phyloP scores from a whole-genome alignment of 2,113 vertebrate species.

The Pollimyrus isidori region DNA sequence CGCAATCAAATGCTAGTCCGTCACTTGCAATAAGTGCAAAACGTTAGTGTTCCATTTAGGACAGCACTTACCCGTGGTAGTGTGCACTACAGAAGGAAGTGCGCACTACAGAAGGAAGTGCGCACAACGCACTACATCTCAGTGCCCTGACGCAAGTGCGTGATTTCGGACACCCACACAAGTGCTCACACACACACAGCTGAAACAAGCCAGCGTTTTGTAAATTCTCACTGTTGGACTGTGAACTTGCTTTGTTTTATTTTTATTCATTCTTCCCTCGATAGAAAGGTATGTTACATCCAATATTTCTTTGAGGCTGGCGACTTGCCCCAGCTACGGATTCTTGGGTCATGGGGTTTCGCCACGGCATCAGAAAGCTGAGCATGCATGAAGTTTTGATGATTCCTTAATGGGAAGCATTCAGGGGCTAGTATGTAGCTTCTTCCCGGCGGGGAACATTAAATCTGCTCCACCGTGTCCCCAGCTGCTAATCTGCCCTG shows the following conservation, averaged over 20 bases:
- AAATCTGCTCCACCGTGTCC: not conserved
- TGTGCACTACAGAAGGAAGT: too few relatives aligned
- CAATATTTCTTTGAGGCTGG: not conserved
- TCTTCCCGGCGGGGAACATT: not conserved
- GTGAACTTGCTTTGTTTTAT: not conserved
- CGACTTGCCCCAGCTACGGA: not conserved
- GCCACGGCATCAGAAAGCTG: not conserved
- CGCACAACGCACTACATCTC: too few relatives aligned
- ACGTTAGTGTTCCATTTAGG: too few relatives aligned
- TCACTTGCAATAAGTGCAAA: too few relatives aligned
- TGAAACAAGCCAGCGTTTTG: not conserved
- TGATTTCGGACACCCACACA: not conserved
- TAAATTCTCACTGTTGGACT: not conserved
- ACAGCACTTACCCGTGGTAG: too few relatives aligned
- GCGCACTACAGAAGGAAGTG: too few relatives aligned
- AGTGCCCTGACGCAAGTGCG: too few relatives aligned
- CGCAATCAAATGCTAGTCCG: too few relatives aligned
- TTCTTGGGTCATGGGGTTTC: not conserved
- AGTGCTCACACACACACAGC: not conserved
- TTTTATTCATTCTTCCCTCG: not conserved
- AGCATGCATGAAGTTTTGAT: slow-evolving; percentile 11
- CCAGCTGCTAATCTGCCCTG: not conserved
- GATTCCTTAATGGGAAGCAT: not conserved
- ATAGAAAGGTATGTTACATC: not conserved
- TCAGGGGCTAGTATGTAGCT: not conserved